Evolutionary conservation across 2,113 vertebrate species (phyloP), one percentile per base, ranked within the genome.

Genomic region (Rhizomys pruinosus): DNA sequence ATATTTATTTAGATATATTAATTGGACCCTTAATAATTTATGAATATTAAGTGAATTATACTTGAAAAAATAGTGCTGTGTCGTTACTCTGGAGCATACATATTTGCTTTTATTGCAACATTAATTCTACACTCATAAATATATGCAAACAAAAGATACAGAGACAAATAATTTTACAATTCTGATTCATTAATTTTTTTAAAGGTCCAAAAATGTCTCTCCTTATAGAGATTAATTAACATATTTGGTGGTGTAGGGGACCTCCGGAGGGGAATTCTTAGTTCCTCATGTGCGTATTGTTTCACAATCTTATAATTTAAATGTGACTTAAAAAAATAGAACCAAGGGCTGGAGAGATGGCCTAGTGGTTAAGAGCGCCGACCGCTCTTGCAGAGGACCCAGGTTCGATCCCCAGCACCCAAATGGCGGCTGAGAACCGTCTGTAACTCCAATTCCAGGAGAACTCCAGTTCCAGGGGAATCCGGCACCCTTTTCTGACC

Each of bases 21-120:
- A 59, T 34, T 84, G 29, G 17, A 66, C 39, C 92, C 23, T 87
- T 85, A 89, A 42, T 92, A 72, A 73, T 66, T 80, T 95, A 78
- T 77, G 6, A 69, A 61, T 84, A 89, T 47, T 10, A 19, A 68
- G 8, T 73, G 74, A 87, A 74, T 55, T 59, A 39, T 55, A 68
- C 68, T 91, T 32, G 5, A 44, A 2, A 5, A 1, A 55, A 85
- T 37, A 55, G 0, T 73, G 4, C 7, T 63, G 20, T 78, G 44
- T 57, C 27, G 0, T 7, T 23, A 79, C 1, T 52, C 11, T 68
- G 32, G 82, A 87, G 72, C 3, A 73, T 63, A 63, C n/a, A 23
- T 66, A 22, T 64, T 84, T 69, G 2, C 27, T 63, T 57, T 80
- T 22, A 68, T 80, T 80, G 12, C 13, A 90, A 2, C 71, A 55